Evolutionary conservation across 2,797 vertebrate genomes (phyloP).

Genomic region (Pygocentrus nattereri): DNA sequence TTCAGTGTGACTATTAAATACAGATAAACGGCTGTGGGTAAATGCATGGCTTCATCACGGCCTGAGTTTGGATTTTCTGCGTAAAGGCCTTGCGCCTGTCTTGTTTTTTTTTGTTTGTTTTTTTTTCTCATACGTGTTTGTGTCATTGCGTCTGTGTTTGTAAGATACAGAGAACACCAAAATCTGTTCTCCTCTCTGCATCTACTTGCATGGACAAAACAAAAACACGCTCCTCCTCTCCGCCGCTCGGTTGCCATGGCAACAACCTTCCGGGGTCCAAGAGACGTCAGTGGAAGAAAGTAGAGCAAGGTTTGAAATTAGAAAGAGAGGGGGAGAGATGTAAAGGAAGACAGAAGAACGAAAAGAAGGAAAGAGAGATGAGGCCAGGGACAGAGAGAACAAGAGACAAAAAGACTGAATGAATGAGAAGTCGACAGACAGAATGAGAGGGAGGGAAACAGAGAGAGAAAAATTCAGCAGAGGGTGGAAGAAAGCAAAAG

Average conservation of each 20-base stretch:
- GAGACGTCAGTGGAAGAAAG: constrained; percentile 65
- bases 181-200: constrained; percentile 56
- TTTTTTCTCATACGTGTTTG: constrained; percentile 27
- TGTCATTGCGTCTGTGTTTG: constrained; percentile 43
- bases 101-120: constrained; percentile 9
- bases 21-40: no score
- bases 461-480: constrained; percentile 4
- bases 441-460: neutral
- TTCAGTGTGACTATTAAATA: neutral
- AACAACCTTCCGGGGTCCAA: constrained; percentile 66
- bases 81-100: neutral
- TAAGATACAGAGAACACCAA: constrained; percentile 52
- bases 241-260: constrained; percentile 62
- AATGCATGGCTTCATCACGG: neutral
- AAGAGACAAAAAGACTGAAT: neutral
- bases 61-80: neutral
- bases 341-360: neutral
- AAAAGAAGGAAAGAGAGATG: constrained; percentile 12
- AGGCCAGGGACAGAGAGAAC: constrained; percentile 13
- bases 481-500: neutral
- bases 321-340: constrained; percentile 55
- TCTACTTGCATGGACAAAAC: constrained; percentile 59
- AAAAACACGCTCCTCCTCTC: constrained; percentile 61
- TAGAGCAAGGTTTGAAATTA: constrained; percentile 69
- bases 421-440: constrained; percentile 87